Base-by-base conservation (phyloP, 2,888 invertebrate genomes). In the Papilio gigon region DNA sequence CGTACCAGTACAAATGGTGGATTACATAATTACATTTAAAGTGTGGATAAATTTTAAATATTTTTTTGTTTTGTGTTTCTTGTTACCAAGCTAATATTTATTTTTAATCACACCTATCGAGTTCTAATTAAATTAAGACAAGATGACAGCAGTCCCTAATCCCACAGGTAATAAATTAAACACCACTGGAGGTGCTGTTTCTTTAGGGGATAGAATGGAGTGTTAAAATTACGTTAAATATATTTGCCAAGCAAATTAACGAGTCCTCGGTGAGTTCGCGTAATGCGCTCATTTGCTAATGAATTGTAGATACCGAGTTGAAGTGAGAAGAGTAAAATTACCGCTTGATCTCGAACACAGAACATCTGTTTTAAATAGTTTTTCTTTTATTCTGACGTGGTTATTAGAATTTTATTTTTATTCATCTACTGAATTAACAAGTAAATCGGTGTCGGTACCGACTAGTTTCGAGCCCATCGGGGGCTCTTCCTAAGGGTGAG, bases 101-200 rank as follows among this genome's bases (percentile, higher is more conserved):
- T 63, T 8, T 14, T 61, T 17, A n/a, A 66, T 37, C 59, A 56
- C 61, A 27, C 70, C 67, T 74, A 73, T 76, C 75, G 71, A 76
- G 75, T 79, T 80, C 73, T 79, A 79, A 80, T 79, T 77, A 78
- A 77, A 72, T 77, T 74, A 63, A 71, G 62, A 56, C 68, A 72
- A 73, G 72, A 62, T 40, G 56, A 40, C 50, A 70, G 71, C 58
- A 68, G 67, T 42, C 30, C 65, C 35, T 65, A 71, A 69, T 71
- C 70, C 73, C 71, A 70, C 53, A 65, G 73, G 72, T 73, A 72
- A 77, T 77, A 78, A 77, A 77, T 77, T 72, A 72, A 72, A 64
- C 64, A 62, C 63, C 67, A 71, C 69, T n/a, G 33, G 35, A 56
- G 62, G 33, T 42, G n/a, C 4, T 59, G 59, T 33, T 42, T 27